Conservation (phyloP, 2,797 vertebrate genomes). For the Tenualosa ilisha region DNA sequence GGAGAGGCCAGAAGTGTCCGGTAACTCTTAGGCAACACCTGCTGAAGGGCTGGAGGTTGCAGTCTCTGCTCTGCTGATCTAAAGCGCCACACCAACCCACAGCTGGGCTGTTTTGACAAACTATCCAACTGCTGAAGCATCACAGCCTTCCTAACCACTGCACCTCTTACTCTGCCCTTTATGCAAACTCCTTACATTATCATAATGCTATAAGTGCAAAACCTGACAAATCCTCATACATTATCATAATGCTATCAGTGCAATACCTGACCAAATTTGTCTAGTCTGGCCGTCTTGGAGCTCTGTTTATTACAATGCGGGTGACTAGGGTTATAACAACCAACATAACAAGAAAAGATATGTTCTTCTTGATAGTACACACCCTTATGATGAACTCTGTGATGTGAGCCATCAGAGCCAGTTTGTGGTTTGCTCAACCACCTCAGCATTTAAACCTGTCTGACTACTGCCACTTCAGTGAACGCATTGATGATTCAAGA, state of each 20-base stretch:
- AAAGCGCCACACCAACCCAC: not conserved
- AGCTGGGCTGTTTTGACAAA: not conserved
- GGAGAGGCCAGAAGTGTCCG: no score
- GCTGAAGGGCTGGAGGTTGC: not conserved
- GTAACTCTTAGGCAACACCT: not conserved
- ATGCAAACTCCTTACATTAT: not conserved
- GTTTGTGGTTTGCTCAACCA: not conserved
- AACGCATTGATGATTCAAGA: not conserved
- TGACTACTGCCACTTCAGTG: not conserved
- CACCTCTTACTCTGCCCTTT: not conserved
- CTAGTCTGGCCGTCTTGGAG: not conserved
- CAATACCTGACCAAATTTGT: no score
- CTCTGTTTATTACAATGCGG: not conserved
- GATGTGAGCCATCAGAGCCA: not conserved
- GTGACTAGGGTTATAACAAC: not conserved
- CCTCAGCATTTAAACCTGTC: not conserved
- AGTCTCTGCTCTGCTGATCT: not conserved
- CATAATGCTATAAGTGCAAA: not conserved
- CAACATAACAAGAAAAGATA: not conserved
- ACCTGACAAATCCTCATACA: no score
- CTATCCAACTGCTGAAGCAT: not conserved
- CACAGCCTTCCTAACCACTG: not conserved
- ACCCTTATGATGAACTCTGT: not conserved
- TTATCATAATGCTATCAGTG: no score
- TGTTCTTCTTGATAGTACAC: not conserved